Percentiles rank a stretch among this genome's conserved stretches.
Evolutionary conservation across 2,888 invertebrate genomes (phyloP).

Genomic region (Noctua janthina): DNA sequence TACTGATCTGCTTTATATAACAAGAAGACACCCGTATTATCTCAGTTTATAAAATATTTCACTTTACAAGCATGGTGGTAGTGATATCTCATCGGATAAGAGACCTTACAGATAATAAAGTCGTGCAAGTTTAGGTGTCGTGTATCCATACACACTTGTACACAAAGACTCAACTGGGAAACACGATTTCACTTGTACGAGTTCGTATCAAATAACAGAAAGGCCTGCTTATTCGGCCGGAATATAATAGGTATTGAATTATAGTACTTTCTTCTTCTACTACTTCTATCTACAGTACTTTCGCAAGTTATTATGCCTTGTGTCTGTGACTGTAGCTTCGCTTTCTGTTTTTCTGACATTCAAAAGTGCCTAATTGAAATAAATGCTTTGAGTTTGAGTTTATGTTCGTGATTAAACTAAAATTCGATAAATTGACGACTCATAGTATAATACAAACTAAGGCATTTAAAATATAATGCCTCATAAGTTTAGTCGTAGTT

Average conservation of each 20-base stretch:
- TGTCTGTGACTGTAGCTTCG: too few relatives aligned
- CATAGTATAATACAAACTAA: not conserved
- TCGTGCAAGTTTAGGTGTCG: not conserved
- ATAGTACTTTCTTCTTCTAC: too few relatives aligned
- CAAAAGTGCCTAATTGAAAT: too few relatives aligned
- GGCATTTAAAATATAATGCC: not conserved
- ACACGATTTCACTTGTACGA: not conserved
- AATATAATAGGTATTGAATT: not conserved
- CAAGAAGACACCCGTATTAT: not conserved
- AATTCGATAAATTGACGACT: not conserved
- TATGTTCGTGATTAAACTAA: not conserved
- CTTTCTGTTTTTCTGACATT: too few relatives aligned
- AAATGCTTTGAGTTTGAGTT: too few relatives aligned
- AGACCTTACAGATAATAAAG: not conserved
- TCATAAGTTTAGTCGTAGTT: not conserved
- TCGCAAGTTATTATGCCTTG: too few relatives aligned
- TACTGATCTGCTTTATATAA: not conserved
- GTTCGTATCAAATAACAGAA: not conserved
- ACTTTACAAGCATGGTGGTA: not conserved
- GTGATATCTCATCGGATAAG: not conserved
- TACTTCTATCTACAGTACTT: too few relatives aligned
- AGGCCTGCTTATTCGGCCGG: not conserved
- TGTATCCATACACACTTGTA: not conserved
- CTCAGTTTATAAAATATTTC: not conserved
- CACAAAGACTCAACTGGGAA: not conserved